Conservation (phyloP, 2,888 invertebrate genomes). For the Melanotus villosus region DNA sequence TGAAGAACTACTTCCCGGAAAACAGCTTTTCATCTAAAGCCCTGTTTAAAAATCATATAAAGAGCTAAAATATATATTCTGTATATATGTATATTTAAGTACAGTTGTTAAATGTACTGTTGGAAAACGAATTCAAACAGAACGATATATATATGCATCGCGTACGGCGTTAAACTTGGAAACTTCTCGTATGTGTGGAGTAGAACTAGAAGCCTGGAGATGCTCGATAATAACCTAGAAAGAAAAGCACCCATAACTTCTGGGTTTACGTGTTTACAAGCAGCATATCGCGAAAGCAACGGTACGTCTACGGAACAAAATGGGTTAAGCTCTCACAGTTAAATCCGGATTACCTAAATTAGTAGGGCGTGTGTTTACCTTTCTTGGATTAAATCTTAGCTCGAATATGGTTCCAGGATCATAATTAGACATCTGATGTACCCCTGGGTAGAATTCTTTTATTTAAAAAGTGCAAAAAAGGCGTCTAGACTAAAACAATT, state of each 20-base stretch:
- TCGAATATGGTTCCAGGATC: constrained; percentile 31
- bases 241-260: neutral
- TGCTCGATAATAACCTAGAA: neutral
- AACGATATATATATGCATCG: no score
- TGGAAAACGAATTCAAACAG: no score
- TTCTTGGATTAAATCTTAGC: constrained; percentile 40
- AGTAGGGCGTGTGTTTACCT: constrained; percentile 46
- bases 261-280: neutral
- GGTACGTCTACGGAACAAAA: constrained; percentile 10
- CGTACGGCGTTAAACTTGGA: no score
- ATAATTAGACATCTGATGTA: neutral
- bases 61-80: no score
- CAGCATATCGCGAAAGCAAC: constrained; percentile 13
- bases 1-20: no score
- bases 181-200: neutral
- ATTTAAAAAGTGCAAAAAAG: no score
- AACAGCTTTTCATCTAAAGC: no score
- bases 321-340: constrained; percentile 41
- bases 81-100: no score
- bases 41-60: no score
- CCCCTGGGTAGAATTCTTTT: no score
- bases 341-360: constrained; percentile 46
- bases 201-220: neutral
- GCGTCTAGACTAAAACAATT: no score
- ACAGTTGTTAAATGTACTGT: no score